Evolutionary conservation across 92 coral and sea anemone genomes (phyloP), one percentile per base, ranked within the genome.

Genomic region (Epizoanthus stellaris): DNA sequence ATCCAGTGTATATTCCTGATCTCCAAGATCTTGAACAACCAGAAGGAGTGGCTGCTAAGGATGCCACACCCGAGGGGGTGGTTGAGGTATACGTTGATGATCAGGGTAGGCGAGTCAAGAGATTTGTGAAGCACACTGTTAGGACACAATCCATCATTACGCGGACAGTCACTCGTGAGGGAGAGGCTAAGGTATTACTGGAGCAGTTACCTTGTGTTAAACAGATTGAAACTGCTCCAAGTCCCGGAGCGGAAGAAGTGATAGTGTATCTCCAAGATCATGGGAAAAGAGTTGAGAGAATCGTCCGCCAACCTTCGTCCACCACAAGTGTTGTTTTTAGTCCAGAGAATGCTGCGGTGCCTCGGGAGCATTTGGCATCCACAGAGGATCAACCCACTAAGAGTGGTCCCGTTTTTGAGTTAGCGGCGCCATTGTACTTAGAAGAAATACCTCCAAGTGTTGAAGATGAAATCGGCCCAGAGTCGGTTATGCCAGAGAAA

Each of bases 61-160:
- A 25, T 8, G 13, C 71, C 38, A 34, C 63, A 1, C 49, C 76
- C 10, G 81, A 45, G 56, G 75, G 75, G 20, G 76, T 38, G 42
- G 58, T 84, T 34, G 90, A 87, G 45, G 80, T 82, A 63, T 87
- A 81, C 47, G 84, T 88, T 13, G 86, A 90, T 59, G 88, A 61
- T 12, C 71, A 80, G 21, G 88, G 84, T 15, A 34, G 90, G 38
- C 73, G 75, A 59, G 87, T 83, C 76, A 87, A 38, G 52, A 67
- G 88, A 21, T 81, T 82, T n/a, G 88, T 90, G 57, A 76, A 73
- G 5, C 88, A 84, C 42, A 87, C 91, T 21, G 82, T 87, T 8
- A 80, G 73, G 54, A 82, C 89, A 6, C 82, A 81, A n/a, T 58
- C 86, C 9, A 68, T 89, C 16, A 90, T 43, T 38, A 75, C 59